Evolutionary conservation across 2,113 vertebrate genomes (phyloP).

Genomic region (Grammomys dolichurus): DNA sequence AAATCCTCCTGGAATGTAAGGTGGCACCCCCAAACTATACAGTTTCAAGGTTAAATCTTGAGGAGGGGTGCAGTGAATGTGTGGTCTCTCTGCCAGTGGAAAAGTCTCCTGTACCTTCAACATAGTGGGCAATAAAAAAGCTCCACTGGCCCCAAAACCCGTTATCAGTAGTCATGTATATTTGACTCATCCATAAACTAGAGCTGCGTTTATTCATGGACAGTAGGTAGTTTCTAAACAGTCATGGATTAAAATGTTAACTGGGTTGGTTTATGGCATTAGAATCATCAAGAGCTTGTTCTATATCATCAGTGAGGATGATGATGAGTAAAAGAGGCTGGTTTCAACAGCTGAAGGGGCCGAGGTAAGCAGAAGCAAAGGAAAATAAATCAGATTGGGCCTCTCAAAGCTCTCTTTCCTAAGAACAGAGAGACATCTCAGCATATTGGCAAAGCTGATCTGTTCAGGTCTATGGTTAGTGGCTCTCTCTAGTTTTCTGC

Average conservation of each 20-base stretch:
- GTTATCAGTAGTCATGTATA: background rate
- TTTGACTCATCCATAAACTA: background rate
- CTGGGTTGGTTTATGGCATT: background rate
- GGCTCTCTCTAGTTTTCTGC: background rate
- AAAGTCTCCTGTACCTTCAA: background rate
- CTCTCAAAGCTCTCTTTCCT: background rate
- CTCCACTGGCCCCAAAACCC: background rate
- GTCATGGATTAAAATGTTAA: background rate
- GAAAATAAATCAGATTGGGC: too few relatives aligned
- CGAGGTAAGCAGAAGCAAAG: background rate
- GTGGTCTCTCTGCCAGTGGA: background rate
- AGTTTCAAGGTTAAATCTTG: background rate
- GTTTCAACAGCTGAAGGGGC: background rate
- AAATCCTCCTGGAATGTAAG: background rate
- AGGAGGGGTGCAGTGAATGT: background rate
- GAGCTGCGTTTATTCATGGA: background rate
- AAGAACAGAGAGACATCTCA: background rate
- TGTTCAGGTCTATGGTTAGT: background rate
- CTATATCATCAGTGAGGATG: background rate
- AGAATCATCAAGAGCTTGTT: background rate
- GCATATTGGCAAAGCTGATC: background rate
- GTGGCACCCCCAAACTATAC: background rate
- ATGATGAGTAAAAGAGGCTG: background rate
- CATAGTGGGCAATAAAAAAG: background rate
- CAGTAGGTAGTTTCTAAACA: background rate